These are phyloP conservation scores for Todus mexicanus DNA, from an alignment of 2,797 vertebrate species.

Conservation along the genomic window DNA sequence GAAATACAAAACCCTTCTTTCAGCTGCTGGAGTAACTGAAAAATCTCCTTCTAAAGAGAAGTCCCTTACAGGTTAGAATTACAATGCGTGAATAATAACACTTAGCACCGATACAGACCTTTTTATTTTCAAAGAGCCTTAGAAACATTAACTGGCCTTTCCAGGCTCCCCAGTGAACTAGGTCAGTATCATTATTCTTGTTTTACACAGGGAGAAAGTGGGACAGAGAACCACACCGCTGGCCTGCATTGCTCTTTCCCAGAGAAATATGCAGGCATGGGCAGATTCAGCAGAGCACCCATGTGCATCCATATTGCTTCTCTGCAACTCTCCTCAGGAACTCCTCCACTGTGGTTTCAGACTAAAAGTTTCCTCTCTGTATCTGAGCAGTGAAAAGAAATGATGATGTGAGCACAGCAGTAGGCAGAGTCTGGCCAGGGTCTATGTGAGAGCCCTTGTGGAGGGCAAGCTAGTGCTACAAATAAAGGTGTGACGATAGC, in stretches of 20 bases:
- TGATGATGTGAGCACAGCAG: not conserved
- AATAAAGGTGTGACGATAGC: fast-evolving
- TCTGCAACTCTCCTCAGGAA: not conserved
- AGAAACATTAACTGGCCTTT: constrained; percentile 20
- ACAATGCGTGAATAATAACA: constrained; percentile 9
- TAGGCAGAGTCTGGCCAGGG: not conserved
- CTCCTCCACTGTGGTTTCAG: not conserved
- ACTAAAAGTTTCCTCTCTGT: not conserved
- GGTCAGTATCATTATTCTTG: constrained; percentile 31
- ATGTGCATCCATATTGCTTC: fast-evolving
- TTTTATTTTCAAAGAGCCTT: constrained; percentile 20
- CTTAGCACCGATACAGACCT: not conserved
- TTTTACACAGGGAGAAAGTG: constrained; percentile 20
- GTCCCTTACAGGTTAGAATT: constrained; percentile 25
- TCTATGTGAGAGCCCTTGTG: not conserved
- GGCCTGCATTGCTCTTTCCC: not conserved
- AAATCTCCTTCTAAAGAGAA: not conserved
- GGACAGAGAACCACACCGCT: constrained; percentile 2
- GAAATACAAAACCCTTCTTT: not conserved
- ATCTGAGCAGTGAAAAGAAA: not conserved
- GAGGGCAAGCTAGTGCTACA: not conserved
- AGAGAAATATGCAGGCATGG: not conserved
- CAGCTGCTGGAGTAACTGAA: not conserved
- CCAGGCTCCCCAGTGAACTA: constrained; percentile 10
- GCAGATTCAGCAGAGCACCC: not conserved